Evolutionary conservation across 2,113 vertebrate genomes (phyloP).

Genomic region (Ochotona princeps): DNA sequence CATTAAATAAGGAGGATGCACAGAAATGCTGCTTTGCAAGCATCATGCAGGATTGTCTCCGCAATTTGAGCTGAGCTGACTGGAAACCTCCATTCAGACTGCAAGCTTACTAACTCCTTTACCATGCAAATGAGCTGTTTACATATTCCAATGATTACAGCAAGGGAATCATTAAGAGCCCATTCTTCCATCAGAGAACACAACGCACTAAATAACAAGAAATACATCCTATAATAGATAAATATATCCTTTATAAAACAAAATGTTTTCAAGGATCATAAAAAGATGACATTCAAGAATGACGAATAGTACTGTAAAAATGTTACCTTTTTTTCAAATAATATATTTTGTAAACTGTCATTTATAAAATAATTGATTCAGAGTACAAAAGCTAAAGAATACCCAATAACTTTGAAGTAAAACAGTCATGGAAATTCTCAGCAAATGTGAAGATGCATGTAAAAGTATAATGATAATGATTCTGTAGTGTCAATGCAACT

Average conservation of each 20-base stretch:
- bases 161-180: not conserved
- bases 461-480: not conserved
- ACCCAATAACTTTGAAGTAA: not conserved
- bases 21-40: too few relatives aligned
- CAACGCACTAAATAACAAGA: not conserved
- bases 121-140: too few relatives aligned
- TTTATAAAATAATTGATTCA: not conserved
- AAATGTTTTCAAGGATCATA: not conserved
- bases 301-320: not conserved
- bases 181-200: not conserved
- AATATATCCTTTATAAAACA: not conserved
- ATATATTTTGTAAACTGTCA: conserved; percentile 6
- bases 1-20: too few relatives aligned
- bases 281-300: not conserved
- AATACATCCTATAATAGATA: not conserved
- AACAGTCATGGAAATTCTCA: not conserved
- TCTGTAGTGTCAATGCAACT: not conserved
- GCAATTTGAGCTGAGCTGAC: too few relatives aligned
- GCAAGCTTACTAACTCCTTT: too few relatives aligned
- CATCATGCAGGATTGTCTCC: too few relatives aligned
- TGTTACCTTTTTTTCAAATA: not conserved
- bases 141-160: too few relatives aligned
- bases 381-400: not conserved
- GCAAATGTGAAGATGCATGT: not conserved
- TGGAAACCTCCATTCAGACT: too few relatives aligned